These are phyloP conservation scores for Clarias fuscus DNA, from an alignment of 2,797 vertebrate genomes.

Conservation along the genomic window DNA sequence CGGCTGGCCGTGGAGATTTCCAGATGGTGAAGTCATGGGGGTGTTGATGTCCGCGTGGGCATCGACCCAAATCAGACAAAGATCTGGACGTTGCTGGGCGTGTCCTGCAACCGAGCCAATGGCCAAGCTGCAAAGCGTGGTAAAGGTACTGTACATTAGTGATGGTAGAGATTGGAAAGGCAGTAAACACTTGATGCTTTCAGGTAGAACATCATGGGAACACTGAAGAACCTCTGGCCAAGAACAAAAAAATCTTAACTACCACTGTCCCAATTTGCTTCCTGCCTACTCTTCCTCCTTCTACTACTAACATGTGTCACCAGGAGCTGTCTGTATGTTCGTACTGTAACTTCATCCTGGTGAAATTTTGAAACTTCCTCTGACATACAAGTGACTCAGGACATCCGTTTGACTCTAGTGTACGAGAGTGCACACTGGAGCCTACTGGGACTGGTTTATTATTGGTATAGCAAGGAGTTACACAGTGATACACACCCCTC, in stretches of 20 bases:
- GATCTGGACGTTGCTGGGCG: constrained; percentile 84
- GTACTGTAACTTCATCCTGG: not conserved
- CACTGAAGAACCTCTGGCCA: not conserved
- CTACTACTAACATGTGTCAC: not conserved
- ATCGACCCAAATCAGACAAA: constrained; percentile 96
- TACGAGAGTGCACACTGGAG: not conserved
- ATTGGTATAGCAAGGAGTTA: not conserved
- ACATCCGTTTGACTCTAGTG: not conserved
- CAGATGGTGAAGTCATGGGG: constrained; percentile 86
- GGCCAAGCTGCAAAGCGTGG: constrained; percentile 80
- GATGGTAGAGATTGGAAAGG: not conserved
- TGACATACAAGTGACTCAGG: not conserved
- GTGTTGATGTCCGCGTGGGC: constrained; percentile 96
- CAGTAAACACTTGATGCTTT: not conserved
- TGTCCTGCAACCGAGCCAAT: constrained; percentile 92
- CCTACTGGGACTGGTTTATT: not conserved
- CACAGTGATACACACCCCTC: not conserved
- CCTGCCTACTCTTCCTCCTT: not conserved
- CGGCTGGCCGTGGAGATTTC: constrained; percentile 93
- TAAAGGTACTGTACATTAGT: not conserved
- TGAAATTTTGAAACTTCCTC: not conserved
- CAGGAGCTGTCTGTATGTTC: not conserved
- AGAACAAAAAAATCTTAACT: not conserved
- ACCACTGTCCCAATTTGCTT: not conserved
- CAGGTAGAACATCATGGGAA: not conserved